Base-by-base conservation (phyloP, 2,113 vertebrate species). In the Pelmatolapia mariae region DNA sequence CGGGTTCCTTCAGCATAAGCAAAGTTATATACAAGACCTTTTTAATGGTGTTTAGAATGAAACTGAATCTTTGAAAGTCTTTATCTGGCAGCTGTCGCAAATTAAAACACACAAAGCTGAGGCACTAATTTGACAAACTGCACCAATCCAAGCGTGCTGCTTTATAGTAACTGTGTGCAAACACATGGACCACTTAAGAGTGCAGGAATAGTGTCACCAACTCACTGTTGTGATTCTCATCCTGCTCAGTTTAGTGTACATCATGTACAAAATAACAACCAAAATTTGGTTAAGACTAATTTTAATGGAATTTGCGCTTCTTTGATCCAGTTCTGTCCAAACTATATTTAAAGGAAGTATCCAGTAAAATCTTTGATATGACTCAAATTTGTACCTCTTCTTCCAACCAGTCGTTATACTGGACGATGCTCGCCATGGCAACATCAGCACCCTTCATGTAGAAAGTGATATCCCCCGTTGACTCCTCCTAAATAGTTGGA, bases 371-470 rank as follows among this genome's bases (percentile, higher is more conserved):
- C 40, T 78, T 47, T 50, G 0, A 50, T 4, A 29, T 0, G 19
- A n/a, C 33, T 81, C 26, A n/a, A 66, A 19, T 50, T 40, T 96
- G 26, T 96, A 99, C 98, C 97, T 99, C 99, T 87, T 99, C 99
- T 59, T 99, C 99, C 89, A 99, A 88, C 99, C 99, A 99, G 86
- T 99, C 99, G 15, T 98, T 99, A 89, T 99, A 99, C 94, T 99
- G 99, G 79, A 99, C 99, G 61, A 99, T 98, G 94, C 96, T 95
- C 80, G 98, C 96, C 98, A 99, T 99, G n/a, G 97, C 98, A 63
- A 97, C 97, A 50, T 99, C 99, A 1, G 99, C 99, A 0, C 99
- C 98, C 89, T 99, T 99, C 98, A 99, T 98, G 84, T 99, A 99
- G 93, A 99, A 99, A 0, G 98, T 98, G 93, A 99, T 98, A 78